These are phyloP conservation scores for Phoenicopterus ruber DNA, from an alignment of 2,113 vertebrate genomes.

Conservation along the genomic window DNA sequence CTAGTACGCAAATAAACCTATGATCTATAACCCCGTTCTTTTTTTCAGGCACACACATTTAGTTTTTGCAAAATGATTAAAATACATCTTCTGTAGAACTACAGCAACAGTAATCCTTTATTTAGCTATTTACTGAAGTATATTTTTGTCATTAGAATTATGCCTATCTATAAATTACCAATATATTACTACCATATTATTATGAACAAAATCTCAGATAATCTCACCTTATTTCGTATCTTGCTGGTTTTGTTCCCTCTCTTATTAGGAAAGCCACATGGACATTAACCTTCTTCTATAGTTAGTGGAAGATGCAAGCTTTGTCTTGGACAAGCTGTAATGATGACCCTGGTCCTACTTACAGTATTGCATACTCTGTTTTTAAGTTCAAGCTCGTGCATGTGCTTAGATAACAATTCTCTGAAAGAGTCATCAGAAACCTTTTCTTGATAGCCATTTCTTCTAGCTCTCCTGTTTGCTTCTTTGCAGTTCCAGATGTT, in stretches of 20 bases:
- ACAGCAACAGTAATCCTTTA: not conserved
- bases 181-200: not conserved
- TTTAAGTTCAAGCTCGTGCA: not conserved
- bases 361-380: not conserved
- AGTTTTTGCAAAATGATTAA: not conserved
- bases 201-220: not conserved
- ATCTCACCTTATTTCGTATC: not conserved
- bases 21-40: not conserved
- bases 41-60: not conserved
- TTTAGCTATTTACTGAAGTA: not conserved
- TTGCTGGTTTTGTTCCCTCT: not conserved
- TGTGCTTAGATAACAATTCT: not conserved
- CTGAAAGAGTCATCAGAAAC: not conserved
- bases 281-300: not conserved
- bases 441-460: not conserved
- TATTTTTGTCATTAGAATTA: not conserved
- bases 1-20: not conserved
- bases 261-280: not conserved
- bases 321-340: not conserved
- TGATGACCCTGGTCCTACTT: not conserved
- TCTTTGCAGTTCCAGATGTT: not conserved
- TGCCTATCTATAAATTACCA: not conserved
- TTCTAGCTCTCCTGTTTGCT: not conserved
- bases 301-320: not conserved
- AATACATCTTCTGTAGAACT: not conserved